A percentile compares a stretch with the other conserved stretches of the same genome.
Conservation (phyloP, 2,888 invertebrate species). For the Lymantria monacha region DNA sequence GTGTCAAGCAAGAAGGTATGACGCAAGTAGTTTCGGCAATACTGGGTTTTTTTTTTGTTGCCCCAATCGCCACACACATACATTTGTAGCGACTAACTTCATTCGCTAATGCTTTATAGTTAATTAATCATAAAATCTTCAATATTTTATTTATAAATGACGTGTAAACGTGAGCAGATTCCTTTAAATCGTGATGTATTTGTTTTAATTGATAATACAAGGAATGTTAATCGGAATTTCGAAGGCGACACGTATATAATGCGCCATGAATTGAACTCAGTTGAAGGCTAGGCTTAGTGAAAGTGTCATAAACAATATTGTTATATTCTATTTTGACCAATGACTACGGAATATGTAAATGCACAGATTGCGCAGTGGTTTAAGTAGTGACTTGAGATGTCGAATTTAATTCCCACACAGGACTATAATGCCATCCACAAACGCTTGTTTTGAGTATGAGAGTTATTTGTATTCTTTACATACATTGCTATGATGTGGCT, state of each 20-base stretch:
- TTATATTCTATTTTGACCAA: constrained; percentile 10
- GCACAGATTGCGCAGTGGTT: neutral
- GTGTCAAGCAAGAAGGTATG: constrained; percentile 57
- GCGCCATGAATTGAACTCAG: neutral
- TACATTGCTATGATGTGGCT: no score
- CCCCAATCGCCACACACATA: constrained; percentile 46
- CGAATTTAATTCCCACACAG: no score
- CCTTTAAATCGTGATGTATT: constrained; percentile 7
- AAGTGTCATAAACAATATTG: constrained; percentile 15
- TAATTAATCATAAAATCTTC: constrained; percentile 28
- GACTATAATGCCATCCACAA: no score
- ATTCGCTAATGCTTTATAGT: constrained; percentile 27
- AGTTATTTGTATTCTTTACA: no score
- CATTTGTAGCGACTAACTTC: constrained; percentile 22
- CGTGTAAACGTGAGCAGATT: constrained; percentile 1
- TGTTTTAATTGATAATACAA: constrained; percentile 1
- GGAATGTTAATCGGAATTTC: constrained; percentile 8
- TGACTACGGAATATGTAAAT: constrained; percentile 11
- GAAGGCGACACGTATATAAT: constrained; percentile 6
- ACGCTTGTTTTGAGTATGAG: no score
- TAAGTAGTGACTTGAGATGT: no score
- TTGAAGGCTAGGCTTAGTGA: constrained; percentile 9
- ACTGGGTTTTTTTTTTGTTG: constrained; percentile 62
- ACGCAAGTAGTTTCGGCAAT: constrained; percentile 77
- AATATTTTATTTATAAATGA: neutral